Conservation (phyloP, 2,797 vertebrate species). For the Tamandua tetradactyla region DNA sequence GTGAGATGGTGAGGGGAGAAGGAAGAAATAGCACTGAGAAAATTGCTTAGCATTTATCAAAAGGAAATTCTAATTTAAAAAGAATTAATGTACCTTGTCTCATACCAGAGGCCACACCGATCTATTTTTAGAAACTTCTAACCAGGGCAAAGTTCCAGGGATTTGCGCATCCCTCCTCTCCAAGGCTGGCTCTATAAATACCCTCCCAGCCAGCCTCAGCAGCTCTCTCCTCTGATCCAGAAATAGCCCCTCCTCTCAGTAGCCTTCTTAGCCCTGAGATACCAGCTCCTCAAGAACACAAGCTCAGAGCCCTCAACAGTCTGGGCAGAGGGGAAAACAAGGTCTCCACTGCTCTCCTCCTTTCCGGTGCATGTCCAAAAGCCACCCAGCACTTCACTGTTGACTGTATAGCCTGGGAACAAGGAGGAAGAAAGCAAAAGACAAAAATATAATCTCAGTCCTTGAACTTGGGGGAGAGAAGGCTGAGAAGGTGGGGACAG, state of each 20-base stretch:
- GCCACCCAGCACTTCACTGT: neutral
- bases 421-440: neutral
- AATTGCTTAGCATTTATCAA: neutral
- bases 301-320: neutral
- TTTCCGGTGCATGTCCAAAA: accelerated
- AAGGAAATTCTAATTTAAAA: slow-evolving; percentile 39
- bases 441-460: neutral
- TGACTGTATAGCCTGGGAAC: neutral
- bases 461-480: neutral
- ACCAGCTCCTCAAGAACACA: neutral
- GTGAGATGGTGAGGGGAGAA: accelerated
- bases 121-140: slow-evolving; percentile 70
- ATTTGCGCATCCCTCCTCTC: neutral
- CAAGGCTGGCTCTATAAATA: slow-evolving; percentile 73
- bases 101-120: slow-evolving; percentile 20
- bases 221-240: neutral
- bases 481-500: neutral
- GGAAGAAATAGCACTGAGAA: neutral
- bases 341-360: neutral
- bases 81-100: slow-evolving; percentile 45
- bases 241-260: neutral
- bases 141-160: neutral
- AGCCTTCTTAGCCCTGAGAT: neutral
- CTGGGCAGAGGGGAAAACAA: accelerated
- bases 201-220: neutral